Evolutionary conservation across 2,888 invertebrate genomes (phyloP), one percentile per base, ranked within the genome.

Genomic region (Drosophila kambysellisi): DNA sequence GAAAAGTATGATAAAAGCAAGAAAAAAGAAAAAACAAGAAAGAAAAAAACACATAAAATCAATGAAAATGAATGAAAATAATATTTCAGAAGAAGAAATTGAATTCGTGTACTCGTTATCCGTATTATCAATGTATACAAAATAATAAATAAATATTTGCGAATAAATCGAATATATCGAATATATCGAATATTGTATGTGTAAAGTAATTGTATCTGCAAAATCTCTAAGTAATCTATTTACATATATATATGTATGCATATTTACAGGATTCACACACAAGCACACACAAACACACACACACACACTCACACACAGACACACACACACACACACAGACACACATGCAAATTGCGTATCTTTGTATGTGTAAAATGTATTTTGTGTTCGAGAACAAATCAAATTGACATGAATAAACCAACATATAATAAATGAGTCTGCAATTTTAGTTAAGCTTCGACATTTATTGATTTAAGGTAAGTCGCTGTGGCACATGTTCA

Each of bases 321-420:
- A 51, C 4, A 46, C n/a, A 56, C 12, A 56, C 12, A 9, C 11
- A 20, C 25, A 20, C n/a, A n/a, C 12, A 25, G 20, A 30, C 15
- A 51, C 17, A 65, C 29, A 59, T 53, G 59, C 46, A 43, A 50
- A 33, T 11, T 30, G 50, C 53, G 52, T 54, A 54, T 48, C 39
- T 77, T 57, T 80, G 68, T 73, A 71, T 79, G 64, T 78, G 71
- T 74, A 78, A 84, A 84, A 70, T 65, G 73, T 63, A 69, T 73
- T 80, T 77, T 61, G 69, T 79, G 69, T 76, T 66, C 56, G 54
- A 74, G 67, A 76, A 51, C 48, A 70, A 83, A 83, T 78, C 75
- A 76, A 81, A 79, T 74, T 80, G 85, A 89, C 80, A 88, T 87
- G 74, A 89, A 86, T 89, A 87, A 86, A 86, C 72, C 68, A 72